Conservation (phyloP, 2,797 vertebrate genomes). For the Remorina albescens region DNA sequence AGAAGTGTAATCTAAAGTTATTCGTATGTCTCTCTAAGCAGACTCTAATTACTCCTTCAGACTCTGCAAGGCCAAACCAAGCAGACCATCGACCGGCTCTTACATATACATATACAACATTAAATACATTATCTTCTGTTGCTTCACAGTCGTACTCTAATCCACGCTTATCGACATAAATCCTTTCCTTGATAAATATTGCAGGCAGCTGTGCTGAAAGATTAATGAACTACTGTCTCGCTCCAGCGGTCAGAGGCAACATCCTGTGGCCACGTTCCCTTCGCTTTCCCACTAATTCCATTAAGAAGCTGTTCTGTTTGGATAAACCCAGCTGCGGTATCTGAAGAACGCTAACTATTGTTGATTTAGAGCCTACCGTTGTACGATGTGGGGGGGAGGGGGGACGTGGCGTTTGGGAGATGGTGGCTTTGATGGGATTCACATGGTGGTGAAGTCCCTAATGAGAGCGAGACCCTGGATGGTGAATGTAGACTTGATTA, state of each 20-base stretch:
- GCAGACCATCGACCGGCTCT: slow-evolving; percentile 13
- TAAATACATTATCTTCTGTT: slow-evolving; percentile 53
- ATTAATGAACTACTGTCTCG: slow-evolving; percentile 63
- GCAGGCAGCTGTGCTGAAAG: slow-evolving; percentile 66
- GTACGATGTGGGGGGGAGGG: slow-evolving; percentile 17
- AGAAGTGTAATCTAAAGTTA: neutral
- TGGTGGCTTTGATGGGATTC: slow-evolving; percentile 29
- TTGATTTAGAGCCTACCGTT: slow-evolving; percentile 47
- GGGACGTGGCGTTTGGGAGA: slow-evolving; percentile 9
- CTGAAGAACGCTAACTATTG: slow-evolving; percentile 42
- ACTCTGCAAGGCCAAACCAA: neutral
- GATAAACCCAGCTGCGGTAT: slow-evolving; percentile 51
- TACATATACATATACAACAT: slow-evolving; percentile 25
- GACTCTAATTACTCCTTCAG: slow-evolving; percentile 18
- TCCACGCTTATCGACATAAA: slow-evolving; percentile 65
- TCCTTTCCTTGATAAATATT: slow-evolving; percentile 75
- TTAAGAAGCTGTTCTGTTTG: slow-evolving; percentile 62
- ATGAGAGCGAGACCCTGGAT: neutral
- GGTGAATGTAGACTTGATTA: slow-evolving; percentile 34
- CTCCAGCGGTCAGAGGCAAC: slow-evolving; percentile 61
- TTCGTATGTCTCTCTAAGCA: neutral
- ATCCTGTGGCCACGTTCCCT: slow-evolving; percentile 54
- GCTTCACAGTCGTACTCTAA: slow-evolving; percentile 42
- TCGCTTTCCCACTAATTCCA: slow-evolving; percentile 57
- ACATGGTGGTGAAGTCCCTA: slow-evolving; percentile 5